Conservation (phyloP, 1,140 invertebrate species). For the Hermatobates lingyangjiaoensis region DNA sequence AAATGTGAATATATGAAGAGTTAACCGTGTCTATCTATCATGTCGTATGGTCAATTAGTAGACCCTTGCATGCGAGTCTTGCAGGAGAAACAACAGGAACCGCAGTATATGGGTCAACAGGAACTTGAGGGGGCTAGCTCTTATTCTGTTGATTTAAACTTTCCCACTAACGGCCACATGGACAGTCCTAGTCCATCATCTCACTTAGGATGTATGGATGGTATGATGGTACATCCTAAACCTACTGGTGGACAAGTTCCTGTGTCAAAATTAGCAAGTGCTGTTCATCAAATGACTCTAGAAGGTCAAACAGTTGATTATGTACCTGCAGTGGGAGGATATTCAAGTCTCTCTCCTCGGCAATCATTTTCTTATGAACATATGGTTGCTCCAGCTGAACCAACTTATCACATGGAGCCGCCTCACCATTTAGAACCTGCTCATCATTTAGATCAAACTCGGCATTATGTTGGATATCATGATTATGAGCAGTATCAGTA, state of each 20-base stretch:
- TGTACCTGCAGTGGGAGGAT: conserved; percentile 11
- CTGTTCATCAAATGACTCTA: conserved; percentile 43
- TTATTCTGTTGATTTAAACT: conserved; percentile 20
- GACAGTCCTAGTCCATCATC: conserved; percentile 35
- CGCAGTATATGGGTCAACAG: conserved; percentile 34
- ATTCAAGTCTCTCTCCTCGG: conserved; percentile 20
- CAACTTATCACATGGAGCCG: conserved; percentile 11
- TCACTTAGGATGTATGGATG: background rate
- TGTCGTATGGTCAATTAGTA: conserved; percentile 34
- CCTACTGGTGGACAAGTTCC: conserved; percentile 22
- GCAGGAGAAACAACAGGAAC: conserved; percentile 39
- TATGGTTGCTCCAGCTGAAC: conserved; percentile 9
- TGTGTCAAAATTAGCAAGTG: conserved; percentile 44
- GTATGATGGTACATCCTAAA: background rate
- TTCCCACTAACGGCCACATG: conserved; percentile 32
- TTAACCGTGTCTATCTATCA: too few relatives aligned
- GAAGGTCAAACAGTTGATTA: conserved; percentile 27
- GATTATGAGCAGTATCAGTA: conserved; percentile 39
- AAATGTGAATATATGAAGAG: too few relatives aligned
- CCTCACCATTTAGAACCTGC: background rate
- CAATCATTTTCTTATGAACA: conserved; percentile 18
- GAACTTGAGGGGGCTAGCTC: conserved; percentile 20
- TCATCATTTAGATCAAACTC: conserved; percentile 13
- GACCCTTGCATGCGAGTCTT: conserved; percentile 39
- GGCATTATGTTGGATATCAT: conserved; percentile 25